phyloP scores from a whole-genome alignment of 2,113 vertebrate species.

The Ammospiza nelsoni region DNA sequence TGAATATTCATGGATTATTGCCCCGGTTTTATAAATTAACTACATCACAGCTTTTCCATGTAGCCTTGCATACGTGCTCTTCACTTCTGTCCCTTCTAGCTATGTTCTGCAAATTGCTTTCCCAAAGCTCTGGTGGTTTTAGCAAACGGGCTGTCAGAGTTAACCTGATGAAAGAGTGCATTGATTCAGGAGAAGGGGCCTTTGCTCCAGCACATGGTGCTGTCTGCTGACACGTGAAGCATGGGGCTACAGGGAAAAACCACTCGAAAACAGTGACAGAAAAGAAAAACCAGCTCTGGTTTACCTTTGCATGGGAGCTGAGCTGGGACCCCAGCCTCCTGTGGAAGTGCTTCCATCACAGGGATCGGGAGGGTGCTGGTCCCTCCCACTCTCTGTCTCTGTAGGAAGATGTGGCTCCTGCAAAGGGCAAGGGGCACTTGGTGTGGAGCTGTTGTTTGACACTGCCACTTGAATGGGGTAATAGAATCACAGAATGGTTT shows the following conservation, averaged over 20 bases:
- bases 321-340: background rate
- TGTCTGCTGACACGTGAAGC: background rate
- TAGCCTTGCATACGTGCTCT: background rate
- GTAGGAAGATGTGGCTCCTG: background rate
- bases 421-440: background rate
- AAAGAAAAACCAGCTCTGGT: background rate
- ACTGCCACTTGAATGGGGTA: background rate
- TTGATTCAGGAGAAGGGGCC: background rate
- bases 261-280: background rate
- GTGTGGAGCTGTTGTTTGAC: background rate
- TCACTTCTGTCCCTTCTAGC: background rate
- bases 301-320: background rate
- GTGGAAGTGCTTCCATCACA: background rate
- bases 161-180: background rate
- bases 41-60: background rate
- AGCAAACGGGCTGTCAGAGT: background rate
- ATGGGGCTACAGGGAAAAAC: fast-evolving
- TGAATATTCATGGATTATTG: background rate
- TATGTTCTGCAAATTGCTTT: background rate
- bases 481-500: background rate
- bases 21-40: background rate
- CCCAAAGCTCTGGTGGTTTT: background rate
- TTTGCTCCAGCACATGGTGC: background rate
- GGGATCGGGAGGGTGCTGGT: background rate
- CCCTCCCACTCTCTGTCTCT: fast-evolving